phyloP scores from a whole-genome alignment of 2,113 vertebrate genomes.

The Zingel zingel region DNA sequence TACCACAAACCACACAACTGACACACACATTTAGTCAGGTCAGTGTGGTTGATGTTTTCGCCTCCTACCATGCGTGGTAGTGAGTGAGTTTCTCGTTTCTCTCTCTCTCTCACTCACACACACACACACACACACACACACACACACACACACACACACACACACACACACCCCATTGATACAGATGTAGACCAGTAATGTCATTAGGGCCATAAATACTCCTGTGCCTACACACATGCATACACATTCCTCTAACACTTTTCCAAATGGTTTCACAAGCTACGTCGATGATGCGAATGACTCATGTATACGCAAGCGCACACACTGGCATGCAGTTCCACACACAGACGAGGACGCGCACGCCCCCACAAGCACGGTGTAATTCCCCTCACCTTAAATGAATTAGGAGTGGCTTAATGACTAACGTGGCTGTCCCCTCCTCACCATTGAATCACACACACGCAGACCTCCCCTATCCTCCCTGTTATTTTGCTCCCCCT shows the following conservation, averaged over 20 bases:
- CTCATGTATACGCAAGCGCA: constrained; percentile 5
- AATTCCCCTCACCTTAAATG: constrained; percentile 43
- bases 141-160: constrained; percentile 6
- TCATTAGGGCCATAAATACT: constrained; percentile 52
- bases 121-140: constrained; percentile 6
- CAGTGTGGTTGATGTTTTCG: constrained; percentile 30
- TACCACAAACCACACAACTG: constrained; percentile 34
- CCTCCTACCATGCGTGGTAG: background rate
- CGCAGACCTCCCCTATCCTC: constrained; percentile 33
- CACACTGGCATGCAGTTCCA: constrained; percentile 26
- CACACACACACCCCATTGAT: constrained; percentile 38
- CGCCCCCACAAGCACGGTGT: background rate
- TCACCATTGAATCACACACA: constrained; percentile 41
- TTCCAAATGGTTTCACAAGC: constrained; percentile 57
- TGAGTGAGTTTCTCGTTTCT: background rate
- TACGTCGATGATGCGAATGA: constrained; percentile 29
- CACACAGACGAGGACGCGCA: background rate
- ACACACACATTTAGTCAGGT: constrained; percentile 44
- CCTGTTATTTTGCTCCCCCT: constrained; percentile 1
- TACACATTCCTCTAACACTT: constrained; percentile 25
- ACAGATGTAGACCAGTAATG: constrained; percentile 39
- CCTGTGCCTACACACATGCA: constrained; percentile 26
- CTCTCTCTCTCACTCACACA: background rate
- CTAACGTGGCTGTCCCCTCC: constrained; percentile 55
- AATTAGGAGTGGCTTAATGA: constrained; percentile 66